These are phyloP conservation scores for Chiloscyllium plagiosum DNA, from an alignment of 2,113 vertebrate genomes.

Conservation along the genomic window DNA sequence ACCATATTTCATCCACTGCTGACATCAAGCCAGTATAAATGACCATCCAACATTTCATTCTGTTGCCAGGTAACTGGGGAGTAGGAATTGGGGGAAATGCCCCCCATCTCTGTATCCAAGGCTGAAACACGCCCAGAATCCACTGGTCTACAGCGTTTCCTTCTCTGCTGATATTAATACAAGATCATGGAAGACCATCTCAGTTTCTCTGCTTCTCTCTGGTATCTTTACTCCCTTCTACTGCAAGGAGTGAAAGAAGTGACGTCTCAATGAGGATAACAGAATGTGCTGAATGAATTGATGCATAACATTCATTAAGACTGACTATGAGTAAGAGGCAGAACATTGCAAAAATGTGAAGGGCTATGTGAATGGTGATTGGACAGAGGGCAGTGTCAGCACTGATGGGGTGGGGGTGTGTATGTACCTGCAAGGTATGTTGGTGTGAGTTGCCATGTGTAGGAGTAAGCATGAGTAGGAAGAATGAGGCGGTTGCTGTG, in stretches of 20 bases:
- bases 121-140: background rate
- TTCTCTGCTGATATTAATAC: background rate
- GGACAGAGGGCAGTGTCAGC: too few relatives aligned
- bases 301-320: background rate
- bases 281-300: background rate
- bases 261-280: background rate
- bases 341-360: too few relatives aligned
- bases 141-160: background rate
- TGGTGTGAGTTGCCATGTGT: too few relatives aligned
- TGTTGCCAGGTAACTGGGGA: background rate
- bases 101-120: background rate
- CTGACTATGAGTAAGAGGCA: background rate
- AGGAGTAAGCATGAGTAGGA: too few relatives aligned
- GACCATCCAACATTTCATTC: too few relatives aligned
- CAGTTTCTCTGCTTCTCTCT: background rate
- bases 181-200: background rate
- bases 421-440: too few relatives aligned
- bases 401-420: too few relatives aligned
- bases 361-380: too few relatives aligned
- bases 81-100: too few relatives aligned
- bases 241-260: background rate
- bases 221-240: background rate
- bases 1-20: background rate
- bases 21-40: background rate
- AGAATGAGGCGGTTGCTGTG: too few relatives aligned